Conservation (phyloP, 2,888 invertebrate genomes). For the Epirrita christyi region DNA sequence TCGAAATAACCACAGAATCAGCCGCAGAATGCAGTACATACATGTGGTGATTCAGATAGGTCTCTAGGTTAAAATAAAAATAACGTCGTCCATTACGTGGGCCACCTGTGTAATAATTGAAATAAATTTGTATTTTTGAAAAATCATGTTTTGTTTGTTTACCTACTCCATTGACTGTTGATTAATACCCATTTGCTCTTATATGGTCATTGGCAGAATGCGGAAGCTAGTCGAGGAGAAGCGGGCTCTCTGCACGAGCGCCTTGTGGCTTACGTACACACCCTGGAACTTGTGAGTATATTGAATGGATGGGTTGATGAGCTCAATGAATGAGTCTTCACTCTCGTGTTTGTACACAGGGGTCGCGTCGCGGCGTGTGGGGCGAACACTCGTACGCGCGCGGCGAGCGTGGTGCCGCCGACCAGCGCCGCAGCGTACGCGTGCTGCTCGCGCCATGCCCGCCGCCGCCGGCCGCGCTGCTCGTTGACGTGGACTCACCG, state of each 20-base stretch:
- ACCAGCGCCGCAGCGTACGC: slow-evolving; percentile 24
- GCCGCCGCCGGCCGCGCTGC: slow-evolving; percentile 35
- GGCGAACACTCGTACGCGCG: slow-evolving; percentile 75
- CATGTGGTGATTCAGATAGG: no score
- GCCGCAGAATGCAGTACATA: no score
- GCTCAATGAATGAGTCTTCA: no score
- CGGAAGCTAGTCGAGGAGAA: slow-evolving; percentile 26
- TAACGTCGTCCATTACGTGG: no score
- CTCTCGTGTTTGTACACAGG: slow-evolving; percentile 34
- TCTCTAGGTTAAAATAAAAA: no score
- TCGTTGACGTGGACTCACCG: slow-evolving; percentile 30
- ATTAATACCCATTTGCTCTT: no score
- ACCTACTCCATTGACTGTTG: no score
- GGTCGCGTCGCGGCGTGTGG: slow-evolving; percentile 60
- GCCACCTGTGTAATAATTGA: no score
- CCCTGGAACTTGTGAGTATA: no score
- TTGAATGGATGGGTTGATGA: background rate
- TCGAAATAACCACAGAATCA: no score
- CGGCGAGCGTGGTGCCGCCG: slow-evolving; percentile 48
- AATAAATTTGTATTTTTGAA: no score
- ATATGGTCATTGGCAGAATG: slow-evolving; percentile 11
- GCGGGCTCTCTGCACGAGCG: slow-evolving; percentile 58
- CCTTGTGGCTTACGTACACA: slow-evolving; percentile 62
- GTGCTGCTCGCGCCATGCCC: slow-evolving; percentile 35
- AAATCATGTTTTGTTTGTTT: no score